phyloP scores from a whole-genome alignment of 2,888 invertebrate species.

The Trachelus troglodyta region DNA sequence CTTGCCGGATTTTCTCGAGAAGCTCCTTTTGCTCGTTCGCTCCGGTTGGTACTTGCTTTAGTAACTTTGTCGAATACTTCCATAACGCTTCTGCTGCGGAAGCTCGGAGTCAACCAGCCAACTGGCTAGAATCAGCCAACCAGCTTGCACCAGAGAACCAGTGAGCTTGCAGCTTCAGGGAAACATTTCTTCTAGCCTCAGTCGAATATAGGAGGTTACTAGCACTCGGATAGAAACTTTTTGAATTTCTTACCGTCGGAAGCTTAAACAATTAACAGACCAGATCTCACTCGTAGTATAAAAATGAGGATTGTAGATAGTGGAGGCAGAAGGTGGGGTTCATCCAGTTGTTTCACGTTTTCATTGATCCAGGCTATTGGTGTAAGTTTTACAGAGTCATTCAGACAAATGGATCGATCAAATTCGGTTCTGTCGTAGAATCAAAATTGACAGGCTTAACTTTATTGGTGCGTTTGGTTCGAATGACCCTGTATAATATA shows the following conservation, averaged over 20 bases:
- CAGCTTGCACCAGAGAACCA: not conserved
- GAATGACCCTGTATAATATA: not conserved
- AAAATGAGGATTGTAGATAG: not conserved
- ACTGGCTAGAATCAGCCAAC: not conserved
- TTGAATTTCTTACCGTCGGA: not conserved
- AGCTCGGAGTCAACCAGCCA: constrained; percentile 2
- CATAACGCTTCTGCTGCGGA: not conserved
- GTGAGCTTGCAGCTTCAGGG: not conserved
- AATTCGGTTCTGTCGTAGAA: not conserved
- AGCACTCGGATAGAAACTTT: not conserved
- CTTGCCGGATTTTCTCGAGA: constrained; percentile 1
- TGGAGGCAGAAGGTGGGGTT: not conserved
- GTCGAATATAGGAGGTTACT: not conserved
- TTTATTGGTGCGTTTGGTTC: not conserved
- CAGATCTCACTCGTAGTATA: not conserved
- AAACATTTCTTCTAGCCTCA: not conserved
- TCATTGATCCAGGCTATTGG: constrained; percentile 13
- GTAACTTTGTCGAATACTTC: constrained; percentile 11
- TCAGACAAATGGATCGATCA: not conserved
- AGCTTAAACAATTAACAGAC: constrained; percentile 11
- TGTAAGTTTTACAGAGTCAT: not conserved
- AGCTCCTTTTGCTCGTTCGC: not conserved
- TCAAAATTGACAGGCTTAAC: not conserved
- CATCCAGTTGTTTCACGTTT: constrained; percentile 6
- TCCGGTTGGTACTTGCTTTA: constrained; percentile 12